phyloP scores from a whole-genome alignment of 2,113 vertebrate species.

The Collichthys lucidus region DNA sequence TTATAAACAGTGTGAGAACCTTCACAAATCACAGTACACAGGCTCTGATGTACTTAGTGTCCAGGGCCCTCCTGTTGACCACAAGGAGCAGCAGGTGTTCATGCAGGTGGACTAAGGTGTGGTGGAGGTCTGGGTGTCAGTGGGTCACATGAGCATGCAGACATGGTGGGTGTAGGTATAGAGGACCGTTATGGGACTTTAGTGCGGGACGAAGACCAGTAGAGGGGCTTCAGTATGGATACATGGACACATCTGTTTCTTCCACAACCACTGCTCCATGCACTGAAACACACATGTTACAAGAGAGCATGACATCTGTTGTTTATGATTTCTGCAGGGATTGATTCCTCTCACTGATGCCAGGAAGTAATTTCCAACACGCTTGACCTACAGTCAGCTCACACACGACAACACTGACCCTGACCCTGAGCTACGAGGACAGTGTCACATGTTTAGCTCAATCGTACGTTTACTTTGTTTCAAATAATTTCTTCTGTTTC shows the following conservation, averaged over 20 bases:
- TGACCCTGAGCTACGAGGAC: constrained; percentile 18
- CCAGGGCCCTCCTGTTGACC: too few relatives aligned
- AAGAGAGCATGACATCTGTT: neutral
- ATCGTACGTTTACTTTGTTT: neutral
- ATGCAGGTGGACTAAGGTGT: constrained; percentile 5
- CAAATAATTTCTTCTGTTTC: too few relatives aligned
- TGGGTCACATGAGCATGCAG: constrained; percentile 36
- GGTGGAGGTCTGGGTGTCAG: constrained; percentile 12
- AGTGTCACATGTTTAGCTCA: neutral
- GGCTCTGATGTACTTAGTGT: too few relatives aligned
- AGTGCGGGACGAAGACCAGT: constrained; percentile 65
- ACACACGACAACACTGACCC: neutral
- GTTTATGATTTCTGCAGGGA: constrained; percentile 13
- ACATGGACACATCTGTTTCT: constrained; percentile 69
- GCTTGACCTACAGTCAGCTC: constrained; percentile 8
- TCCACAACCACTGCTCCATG: constrained; percentile 78
- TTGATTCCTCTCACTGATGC: constrained; percentile 45
- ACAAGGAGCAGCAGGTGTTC: neutral
- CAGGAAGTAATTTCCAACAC: constrained; percentile 57
- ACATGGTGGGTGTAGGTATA: neutral
- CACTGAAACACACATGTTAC: constrained; percentile 69
- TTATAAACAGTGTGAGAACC: neutral
- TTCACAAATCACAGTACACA: neutral
- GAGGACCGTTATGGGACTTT: constrained; percentile 70
- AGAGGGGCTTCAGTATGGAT: constrained; percentile 64